Base-by-base conservation (phyloP, 2,888 invertebrate species). In the Acanthosoma haemorrhoidale region DNA sequence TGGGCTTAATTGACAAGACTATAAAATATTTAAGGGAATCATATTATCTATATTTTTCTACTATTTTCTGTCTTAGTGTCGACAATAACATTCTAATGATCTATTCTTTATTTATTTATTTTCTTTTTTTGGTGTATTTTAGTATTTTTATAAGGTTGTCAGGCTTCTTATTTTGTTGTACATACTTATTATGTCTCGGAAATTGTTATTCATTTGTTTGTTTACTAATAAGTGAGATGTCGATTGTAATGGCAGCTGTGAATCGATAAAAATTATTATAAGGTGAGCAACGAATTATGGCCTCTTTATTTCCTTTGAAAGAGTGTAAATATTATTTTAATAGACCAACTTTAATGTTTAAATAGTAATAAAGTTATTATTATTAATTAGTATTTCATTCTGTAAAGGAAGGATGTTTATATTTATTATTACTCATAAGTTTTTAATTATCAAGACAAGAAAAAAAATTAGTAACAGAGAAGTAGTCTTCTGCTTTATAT, bases 251-350 rank as follows among this genome's bases (percentile, higher is more conserved):
- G 25, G 21, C 51, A 51, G 51, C 29, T 11, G n/a, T 25, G n/a
- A 21, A 9, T 43, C 25, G 16, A 21, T 13, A 43, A 43, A 3
- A 3, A 41, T 13, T 15, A 1, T 32, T 11, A 32, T 60, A 60
- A 60, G 61, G 21, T 36, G 61, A 61, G 61, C 61, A 61, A 61
- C 61, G 61, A 61, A 61, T 15, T 36, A 36, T 38, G 61, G 61
- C 61, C 61, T 61, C 61, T 61, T 38, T 16, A 61, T 16, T 32
- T 61, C n/a, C 21, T 60, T 16, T n/a, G n/a, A n/a, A 18, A 25
- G 6, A 13, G 21, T 61, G 61, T 61, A 36, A 38, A 21, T 61
- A 34, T 61, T 18, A 1, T 25, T 61, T 36, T 61, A 13, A 34
- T 36, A 21, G 34, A 21, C 18, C 9, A 21, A 59, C 8, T 59